These are phyloP conservation scores for Orgyia antiqua DNA, from an alignment of 2,888 invertebrate genomes.

Conservation along the genomic window DNA sequence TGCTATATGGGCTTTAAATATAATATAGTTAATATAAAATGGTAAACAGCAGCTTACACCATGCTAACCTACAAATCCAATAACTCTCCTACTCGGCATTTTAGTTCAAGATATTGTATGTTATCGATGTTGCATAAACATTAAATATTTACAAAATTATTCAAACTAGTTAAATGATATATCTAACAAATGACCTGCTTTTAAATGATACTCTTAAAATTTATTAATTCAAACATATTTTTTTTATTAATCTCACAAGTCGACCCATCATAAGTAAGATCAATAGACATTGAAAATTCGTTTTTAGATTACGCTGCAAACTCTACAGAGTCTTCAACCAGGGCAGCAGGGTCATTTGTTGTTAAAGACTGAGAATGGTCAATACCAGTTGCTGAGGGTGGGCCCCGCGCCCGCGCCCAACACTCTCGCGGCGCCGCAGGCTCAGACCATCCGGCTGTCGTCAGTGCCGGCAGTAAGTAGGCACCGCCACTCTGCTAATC, in stretches of 20 bases:
- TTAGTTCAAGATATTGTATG: conserved; percentile 1
- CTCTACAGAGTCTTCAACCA: conserved; percentile 90
- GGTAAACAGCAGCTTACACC: conserved; percentile 25
- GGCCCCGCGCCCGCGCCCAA: conserved; percentile 85
- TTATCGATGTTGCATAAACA: conserved; percentile 24
- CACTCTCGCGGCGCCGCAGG: conserved; percentile 77
- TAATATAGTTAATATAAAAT: conserved; percentile 10
- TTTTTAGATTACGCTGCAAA: conserved; percentile 91
- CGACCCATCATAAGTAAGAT: conserved; percentile 25
- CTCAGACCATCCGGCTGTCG: conserved; percentile 90
- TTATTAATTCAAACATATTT: conserved; percentile 18
- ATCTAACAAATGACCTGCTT: conserved; percentile 57
- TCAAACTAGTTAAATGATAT: conserved; percentile 24
- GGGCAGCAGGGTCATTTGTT: conserved; percentile 93
- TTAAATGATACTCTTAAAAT: conserved; percentile 26
- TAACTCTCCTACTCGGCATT: conserved; percentile 10
- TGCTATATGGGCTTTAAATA: conserved; percentile 25
- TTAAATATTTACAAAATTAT: conserved; percentile 20
- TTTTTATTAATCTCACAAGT: too few relatives aligned
- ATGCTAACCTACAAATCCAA: conserved; percentile 23
- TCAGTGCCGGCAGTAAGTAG: conserved; percentile 92
- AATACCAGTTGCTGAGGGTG: conserved; percentile 94
- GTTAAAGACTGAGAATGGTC: conserved; percentile 97
- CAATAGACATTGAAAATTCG: conserved; percentile 62
- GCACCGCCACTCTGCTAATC: conserved; percentile 59